Evolutionary conservation across 2,888 invertebrate species (phyloP), one percentile per base, ranked within the genome.

Genomic region (Catocala fraxini): DNA sequence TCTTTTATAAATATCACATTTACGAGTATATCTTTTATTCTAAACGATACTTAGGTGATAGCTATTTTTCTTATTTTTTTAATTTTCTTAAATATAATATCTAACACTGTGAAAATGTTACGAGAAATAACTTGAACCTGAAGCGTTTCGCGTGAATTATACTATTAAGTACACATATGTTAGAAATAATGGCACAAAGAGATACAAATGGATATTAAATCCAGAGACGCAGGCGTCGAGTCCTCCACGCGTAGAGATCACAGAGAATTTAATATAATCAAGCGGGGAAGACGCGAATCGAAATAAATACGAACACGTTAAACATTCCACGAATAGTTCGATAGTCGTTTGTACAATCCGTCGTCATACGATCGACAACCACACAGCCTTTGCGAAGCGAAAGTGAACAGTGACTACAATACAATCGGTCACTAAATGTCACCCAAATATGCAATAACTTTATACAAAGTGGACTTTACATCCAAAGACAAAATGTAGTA

Each of bases 1-100:
- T 85, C 88, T 90, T 39, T 89, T 86, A 82, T 88, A 86, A 80
- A 84, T 86, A 82, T 93, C 92, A 93, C 92, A 92, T 92, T 88
- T 86, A 90, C 81, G 91, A 91, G 92, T 92, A 92, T 90, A 86
- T 88, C 78, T 68, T 85, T 87, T 85, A 81, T 79, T 60, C 87
- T 91, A 93, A 80, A 80, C 77, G 81, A 87, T 85, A 85, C 74
- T 81, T 81, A 85, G 71, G 82, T 75, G 83, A 89, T 87, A 85
- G 84, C 80, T 71, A 81, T 88, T 89, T 88, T 89, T 84, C 75
- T 81, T 69, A 54, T 75, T 80, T 82, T 15, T 77, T 68, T 65
- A 49, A 39, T 39, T 39, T 39, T 74, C 63, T 82, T 82, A 79
- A 76, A 77, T 82, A 82, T 73, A 56, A 85, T 86, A 85, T 83